Conservation (phyloP, 2,888 invertebrate genomes). For the Scrobipalpa costella region DNA sequence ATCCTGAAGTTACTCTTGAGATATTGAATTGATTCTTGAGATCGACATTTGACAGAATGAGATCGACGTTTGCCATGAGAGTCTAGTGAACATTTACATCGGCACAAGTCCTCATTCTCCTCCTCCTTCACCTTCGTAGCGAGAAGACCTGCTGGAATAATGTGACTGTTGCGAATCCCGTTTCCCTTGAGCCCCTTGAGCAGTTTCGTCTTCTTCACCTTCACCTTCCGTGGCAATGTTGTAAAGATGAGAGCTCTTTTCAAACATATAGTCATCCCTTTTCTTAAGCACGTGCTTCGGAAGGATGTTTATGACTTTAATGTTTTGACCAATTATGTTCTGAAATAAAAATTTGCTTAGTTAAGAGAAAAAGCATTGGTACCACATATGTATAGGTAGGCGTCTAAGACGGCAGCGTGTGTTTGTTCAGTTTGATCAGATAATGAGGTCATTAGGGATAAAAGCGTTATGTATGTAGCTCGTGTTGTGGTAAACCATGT, state of each 20-base stretch:
- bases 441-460: too few species aligned
- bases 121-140: too few species aligned
- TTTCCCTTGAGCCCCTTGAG: not conserved
- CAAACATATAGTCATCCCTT: not conserved
- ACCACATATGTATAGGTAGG: too few species aligned
- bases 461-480: too few species aligned
- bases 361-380: not conserved
- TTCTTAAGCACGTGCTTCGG: constrained; percentile 38
- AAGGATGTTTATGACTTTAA: constrained; percentile 57
- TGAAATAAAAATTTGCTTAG: constrained; percentile 45
- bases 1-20: too few species aligned
- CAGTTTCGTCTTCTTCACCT: not conserved
- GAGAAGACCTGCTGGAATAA: too few species aligned
- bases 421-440: too few species aligned
- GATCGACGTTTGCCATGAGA: not conserved
- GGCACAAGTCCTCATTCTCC: too few species aligned
- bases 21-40: not conserved
- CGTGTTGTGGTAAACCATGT: too few species aligned
- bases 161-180: too few species aligned
- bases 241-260: not conserved
- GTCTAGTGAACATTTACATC: too few species aligned
- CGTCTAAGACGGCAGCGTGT: too few species aligned
- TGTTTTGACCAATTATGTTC: constrained; percentile 65
- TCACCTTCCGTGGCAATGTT: not conserved
- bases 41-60: not conserved